These are phyloP conservation scores for Corythaixoides concolor DNA, from an alignment of 2,113 vertebrate genomes.

Conservation along the genomic window DNA sequence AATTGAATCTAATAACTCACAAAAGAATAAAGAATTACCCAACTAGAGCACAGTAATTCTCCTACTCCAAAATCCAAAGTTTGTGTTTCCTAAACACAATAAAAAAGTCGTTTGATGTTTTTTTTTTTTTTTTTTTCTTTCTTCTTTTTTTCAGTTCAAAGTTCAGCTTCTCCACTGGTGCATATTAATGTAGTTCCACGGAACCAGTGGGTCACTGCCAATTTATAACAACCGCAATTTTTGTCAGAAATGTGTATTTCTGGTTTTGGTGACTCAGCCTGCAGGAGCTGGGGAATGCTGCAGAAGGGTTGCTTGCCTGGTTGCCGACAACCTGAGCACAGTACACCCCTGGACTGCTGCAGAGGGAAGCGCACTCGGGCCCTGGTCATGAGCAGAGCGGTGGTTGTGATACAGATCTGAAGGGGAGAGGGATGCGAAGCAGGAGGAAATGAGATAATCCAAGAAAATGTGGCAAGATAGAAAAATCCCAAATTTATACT, in stretches of 20 bases:
- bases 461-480: background rate
- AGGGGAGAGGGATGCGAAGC: background rate
- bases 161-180: background rate
- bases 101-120: background rate
- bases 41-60: background rate
- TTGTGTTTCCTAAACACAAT: background rate
- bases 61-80: background rate
- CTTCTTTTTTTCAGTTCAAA: background rate
- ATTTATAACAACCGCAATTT: background rate
- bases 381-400: background rate
- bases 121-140: background rate
- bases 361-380: background rate
- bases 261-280: background rate
- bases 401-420: background rate
- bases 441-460: background rate
- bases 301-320: background rate
- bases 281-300: background rate
- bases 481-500: background rate
- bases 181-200: background rate
- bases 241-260: background rate
- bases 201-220: background rate
- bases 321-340: rapidly evolving
- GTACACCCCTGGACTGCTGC: background rate
- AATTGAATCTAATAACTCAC: background rate
- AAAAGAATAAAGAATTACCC: background rate